phyloP scores from a whole-genome alignment of 2,888 invertebrate genomes.

The Melinopterus prodromus region DNA sequence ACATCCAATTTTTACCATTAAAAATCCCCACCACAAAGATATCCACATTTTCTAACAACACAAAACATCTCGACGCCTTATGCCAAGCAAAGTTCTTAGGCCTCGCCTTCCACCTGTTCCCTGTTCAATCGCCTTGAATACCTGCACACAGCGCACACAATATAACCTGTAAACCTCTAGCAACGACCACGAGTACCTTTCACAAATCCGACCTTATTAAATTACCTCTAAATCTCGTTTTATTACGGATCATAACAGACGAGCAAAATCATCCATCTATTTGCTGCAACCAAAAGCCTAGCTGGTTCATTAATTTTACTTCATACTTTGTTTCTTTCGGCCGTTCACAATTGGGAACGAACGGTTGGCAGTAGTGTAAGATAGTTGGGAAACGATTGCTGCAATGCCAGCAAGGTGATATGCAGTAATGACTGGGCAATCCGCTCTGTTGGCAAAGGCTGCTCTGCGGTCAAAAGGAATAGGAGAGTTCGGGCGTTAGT shows the following conservation, averaged over 20 bases:
- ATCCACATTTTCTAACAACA: not conserved
- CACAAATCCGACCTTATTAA: not conserved
- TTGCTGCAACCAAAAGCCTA: not conserved
- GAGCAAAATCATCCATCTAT: not conserved
- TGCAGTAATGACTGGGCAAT: not conserved
- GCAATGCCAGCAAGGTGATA: not conserved
- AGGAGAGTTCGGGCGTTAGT: not conserved
- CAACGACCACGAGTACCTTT: not conserved
- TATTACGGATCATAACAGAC: not conserved
- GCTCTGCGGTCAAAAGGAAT: not conserved
- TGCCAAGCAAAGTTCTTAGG: not conserved
- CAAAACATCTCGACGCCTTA: not conserved
- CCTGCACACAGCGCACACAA: not conserved
- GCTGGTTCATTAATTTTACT: not conserved
- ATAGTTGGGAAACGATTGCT: not conserved
- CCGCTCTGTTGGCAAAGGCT: not conserved
- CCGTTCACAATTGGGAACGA: not conserved
- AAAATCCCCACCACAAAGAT: too few species aligned
- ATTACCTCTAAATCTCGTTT: not conserved
- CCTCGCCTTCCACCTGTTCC: not conserved
- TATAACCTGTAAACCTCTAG: not conserved
- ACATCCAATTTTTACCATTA: too few species aligned
- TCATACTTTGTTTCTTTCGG: not conserved
- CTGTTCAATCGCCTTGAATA: not conserved
- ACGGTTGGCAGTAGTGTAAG: not conserved